Conservation (phyloP, 1,140 invertebrate genomes). For the Tetramorium alpestre region DNA sequence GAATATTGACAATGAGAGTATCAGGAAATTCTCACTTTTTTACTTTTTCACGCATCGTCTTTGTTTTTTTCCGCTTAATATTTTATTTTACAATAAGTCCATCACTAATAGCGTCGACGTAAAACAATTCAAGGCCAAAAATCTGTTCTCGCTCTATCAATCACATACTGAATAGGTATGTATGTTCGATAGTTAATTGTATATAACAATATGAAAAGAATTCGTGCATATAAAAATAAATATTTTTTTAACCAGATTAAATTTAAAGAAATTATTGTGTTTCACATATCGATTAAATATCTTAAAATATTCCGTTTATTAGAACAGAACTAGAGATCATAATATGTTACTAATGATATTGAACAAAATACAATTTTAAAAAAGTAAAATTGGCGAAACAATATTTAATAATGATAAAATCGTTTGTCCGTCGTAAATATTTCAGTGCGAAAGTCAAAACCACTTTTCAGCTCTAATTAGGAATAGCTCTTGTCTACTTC, state of each 20-base stretch:
- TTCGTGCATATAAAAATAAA: too few species aligned
- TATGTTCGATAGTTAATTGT: background rate
- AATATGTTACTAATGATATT: background rate
- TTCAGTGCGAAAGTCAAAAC: slow-evolving; percentile 45
- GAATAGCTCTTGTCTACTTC: slow-evolving; percentile 54
- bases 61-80: background rate
- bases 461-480: slow-evolving; percentile 44
- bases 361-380: background rate
- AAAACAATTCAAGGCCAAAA: background rate
- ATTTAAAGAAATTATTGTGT: too few species aligned
- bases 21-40: background rate
- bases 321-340: too few species aligned
- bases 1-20: slow-evolving; percentile 13
- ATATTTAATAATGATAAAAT: slow-evolving; percentile 56
- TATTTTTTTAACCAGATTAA: too few species aligned
- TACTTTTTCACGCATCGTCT: background rate
- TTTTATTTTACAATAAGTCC: background rate
- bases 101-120: too few species aligned
- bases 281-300: too few species aligned
- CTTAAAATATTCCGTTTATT: too few species aligned
- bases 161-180: background rate
- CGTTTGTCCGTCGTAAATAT: slow-evolving; percentile 36
- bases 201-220: background rate
- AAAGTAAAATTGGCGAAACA: slow-evolving; percentile 23
- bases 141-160: background rate